Evolutionary conservation across 2,888 invertebrate species (phyloP).

Genomic region (Tetropium fuscum): DNA sequence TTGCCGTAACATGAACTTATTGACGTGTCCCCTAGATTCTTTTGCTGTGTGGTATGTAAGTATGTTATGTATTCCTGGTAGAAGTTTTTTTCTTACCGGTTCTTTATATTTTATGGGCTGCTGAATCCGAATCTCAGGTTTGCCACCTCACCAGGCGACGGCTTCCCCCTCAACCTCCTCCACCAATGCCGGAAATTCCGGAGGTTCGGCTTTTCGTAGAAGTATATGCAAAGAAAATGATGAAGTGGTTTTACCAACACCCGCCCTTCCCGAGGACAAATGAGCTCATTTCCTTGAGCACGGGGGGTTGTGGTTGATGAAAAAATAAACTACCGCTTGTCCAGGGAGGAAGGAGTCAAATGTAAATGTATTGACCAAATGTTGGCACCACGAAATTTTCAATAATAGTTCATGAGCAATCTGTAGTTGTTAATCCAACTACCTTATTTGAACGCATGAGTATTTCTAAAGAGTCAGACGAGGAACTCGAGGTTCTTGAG

Average conservation of each 20-base stretch:
- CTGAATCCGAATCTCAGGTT: background rate
- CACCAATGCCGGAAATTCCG: too few relatives aligned
- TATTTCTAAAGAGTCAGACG: background rate
- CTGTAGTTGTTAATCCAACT: background rate
- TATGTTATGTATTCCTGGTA: too few relatives aligned
- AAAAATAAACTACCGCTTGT: background rate
- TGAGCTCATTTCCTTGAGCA: background rate
- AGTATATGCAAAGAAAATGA: background rate
- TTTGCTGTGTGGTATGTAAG: too few relatives aligned
- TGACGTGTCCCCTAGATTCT: too few relatives aligned
- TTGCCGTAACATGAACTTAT: too few relatives aligned
- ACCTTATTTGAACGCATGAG: background rate
- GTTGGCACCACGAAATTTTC: background rate
- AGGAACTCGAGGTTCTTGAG: background rate
- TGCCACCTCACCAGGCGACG: background rate
- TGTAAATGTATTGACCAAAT: background rate
- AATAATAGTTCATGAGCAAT: background rate
- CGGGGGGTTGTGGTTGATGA: background rate
- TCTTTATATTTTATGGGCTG: background rate
- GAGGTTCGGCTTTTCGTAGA: too few relatives aligned
- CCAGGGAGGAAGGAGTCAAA: background rate
- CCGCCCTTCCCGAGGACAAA: background rate
- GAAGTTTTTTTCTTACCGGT: too few relatives aligned
- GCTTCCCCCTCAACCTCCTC: too few relatives aligned
- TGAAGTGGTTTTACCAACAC: background rate